Conservation (phyloP, 2,113 vertebrate genomes). For the Corythaixoides concolor region DNA sequence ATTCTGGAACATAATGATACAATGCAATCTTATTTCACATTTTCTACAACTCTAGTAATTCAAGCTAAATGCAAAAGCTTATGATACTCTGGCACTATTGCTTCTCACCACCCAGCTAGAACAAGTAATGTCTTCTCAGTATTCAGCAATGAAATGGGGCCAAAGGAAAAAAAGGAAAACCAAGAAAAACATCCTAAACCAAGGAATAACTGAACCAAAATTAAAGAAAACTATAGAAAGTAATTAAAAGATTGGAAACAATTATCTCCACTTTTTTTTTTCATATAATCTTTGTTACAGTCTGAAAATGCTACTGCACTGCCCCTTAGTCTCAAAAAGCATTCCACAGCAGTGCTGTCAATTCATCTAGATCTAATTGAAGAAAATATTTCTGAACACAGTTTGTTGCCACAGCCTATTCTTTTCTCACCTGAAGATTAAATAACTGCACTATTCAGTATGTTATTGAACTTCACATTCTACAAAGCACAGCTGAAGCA, state of each 20-base stretch:
- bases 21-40: background rate
- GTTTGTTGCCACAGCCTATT: background rate
- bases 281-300: background rate
- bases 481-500: slow-evolving; percentile 13
- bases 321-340: background rate
- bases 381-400: background rate
- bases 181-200: background rate
- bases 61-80: background rate
- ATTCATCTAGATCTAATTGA: background rate
- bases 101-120: background rate
- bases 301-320: background rate
- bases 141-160: background rate
- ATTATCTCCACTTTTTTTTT: background rate
- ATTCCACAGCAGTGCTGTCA: background rate
- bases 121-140: background rate
- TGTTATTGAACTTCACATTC: background rate
- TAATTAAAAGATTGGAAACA: background rate
- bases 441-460: background rate
- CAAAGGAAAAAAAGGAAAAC: background rate
- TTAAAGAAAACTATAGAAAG: background rate
- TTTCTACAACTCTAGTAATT: too few species aligned
- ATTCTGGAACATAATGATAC: background rate
- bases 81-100: background rate
- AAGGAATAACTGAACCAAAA: background rate
- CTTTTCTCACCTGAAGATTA: background rate